A percentile compares a stretch with the other conserved stretches of the same genome.
These are phyloP conservation scores for Oryzias sinensis DNA, from an alignment of 2,797 vertebrate genomes.

Conservation along the genomic window DNA sequence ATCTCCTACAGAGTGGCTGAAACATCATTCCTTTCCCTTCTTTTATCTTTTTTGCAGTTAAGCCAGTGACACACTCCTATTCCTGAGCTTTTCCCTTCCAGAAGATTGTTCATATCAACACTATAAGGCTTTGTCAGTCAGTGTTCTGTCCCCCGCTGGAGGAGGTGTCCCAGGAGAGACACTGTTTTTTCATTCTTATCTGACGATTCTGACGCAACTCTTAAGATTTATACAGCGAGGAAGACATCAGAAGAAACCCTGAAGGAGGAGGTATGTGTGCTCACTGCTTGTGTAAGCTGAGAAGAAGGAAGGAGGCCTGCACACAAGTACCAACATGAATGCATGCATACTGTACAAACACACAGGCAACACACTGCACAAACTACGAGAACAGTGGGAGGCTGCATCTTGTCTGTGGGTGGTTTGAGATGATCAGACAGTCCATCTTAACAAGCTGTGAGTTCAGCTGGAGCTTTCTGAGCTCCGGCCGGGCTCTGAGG, in stretches of 20 bases:
- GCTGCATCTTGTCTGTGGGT: conserved; percentile 48
- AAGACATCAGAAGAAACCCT: conserved; percentile 14
- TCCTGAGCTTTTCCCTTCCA: conserved; percentile 6
- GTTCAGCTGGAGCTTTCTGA: conserved; percentile 31
- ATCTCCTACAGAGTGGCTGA: conserved; percentile 21
- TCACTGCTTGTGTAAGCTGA: conserved; percentile 32
- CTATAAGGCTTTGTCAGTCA: conserved; percentile 4
- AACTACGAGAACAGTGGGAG: conserved; percentile 23
- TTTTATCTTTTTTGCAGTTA: conserved; percentile 6
- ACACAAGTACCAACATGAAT: conserved; percentile 6
- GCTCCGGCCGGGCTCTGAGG: conserved; percentile 1
- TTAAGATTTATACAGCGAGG: conserved; percentile 14
- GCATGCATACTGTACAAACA: background rate
- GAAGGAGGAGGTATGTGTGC: conserved; percentile 16
- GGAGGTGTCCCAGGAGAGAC: conserved; percentile 25
- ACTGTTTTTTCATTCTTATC: conserved; percentile 36
- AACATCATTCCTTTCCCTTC: conserved; percentile 21
- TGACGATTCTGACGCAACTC: conserved; percentile 19
- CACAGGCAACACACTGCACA: conserved; percentile 2
- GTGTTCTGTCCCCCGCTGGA: conserved; percentile 14
- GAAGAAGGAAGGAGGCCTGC: conserved; percentile 19
- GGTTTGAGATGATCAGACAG: conserved; percentile 45
- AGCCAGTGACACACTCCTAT: conserved; percentile 1
- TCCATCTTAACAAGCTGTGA: conserved; percentile 40
- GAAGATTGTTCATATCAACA: conserved; percentile 53